A percentile compares a stretch with the other conserved stretches of the same genome.
Evolutionary conservation across 2,888 invertebrate genomes (phyloP).

Genomic region (Antheraea assamensis): DNA sequence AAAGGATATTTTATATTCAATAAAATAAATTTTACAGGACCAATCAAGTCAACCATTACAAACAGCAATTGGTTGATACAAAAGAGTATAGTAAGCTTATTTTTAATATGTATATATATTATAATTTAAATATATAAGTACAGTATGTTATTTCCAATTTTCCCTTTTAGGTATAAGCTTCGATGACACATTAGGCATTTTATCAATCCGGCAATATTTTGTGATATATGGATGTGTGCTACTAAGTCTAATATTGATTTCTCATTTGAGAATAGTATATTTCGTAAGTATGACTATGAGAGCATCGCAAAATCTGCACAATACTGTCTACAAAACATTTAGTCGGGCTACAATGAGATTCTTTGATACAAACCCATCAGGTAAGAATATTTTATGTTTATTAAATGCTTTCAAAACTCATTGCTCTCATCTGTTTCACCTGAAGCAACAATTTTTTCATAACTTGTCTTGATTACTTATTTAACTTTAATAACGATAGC

Average conservation of each 20-base stretch:
- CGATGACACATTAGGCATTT: not conserved
- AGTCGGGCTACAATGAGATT: slow-evolving; percentile 87
- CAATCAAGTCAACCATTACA: not conserved
- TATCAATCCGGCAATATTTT: slow-evolving; percentile 30
- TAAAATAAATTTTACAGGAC: not conserved
- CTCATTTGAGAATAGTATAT: slow-evolving; percentile 78
- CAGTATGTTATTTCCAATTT: not conserved
- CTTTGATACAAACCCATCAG: slow-evolving; percentile 90
- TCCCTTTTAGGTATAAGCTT: not conserved
- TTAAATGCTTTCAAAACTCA: not conserved
- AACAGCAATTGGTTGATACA: not conserved
- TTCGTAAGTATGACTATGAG: slow-evolving; percentile 84
- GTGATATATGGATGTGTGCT: slow-evolving; percentile 61
- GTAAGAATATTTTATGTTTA: slow-evolving; percentile 62
- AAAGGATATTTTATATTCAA: not conserved
- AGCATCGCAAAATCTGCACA: slow-evolving; percentile 87
- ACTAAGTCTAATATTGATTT: slow-evolving; percentile 67
- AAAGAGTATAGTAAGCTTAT: not conserved
- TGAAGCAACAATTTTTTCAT: no score
- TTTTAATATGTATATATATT: no score
- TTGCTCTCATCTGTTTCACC: no score
- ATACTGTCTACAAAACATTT: slow-evolving; percentile 87
- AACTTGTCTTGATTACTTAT: no score
- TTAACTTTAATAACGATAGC: not conserved
- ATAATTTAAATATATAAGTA: no score